phyloP scores from a whole-genome alignment of 2,113 vertebrate genomes.

The Takifugu bimaculatus region DNA sequence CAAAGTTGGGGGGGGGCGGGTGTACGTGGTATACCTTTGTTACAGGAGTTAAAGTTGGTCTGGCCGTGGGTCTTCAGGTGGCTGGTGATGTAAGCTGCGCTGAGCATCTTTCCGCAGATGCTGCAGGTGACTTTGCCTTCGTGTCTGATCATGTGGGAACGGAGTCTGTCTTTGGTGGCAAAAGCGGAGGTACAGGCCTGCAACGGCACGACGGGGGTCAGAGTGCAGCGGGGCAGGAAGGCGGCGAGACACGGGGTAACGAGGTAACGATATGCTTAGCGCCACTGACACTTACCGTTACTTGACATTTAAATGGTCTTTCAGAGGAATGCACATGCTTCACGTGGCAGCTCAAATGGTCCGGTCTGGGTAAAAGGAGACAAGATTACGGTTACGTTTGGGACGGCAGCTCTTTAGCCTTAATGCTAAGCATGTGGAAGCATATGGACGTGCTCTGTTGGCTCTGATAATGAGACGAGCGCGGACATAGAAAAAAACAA shows the following conservation, averaged over 20 bases:
- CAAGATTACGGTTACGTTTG: neutral
- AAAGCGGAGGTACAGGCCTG: slow-evolving; percentile 99
- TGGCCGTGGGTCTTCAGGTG: slow-evolving; percentile 98
- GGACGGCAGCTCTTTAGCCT: neutral
- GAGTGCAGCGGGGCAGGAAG: slow-evolving; percentile 19
- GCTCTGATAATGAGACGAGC: slow-evolving; percentile 51
- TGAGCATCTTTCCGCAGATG: slow-evolving; percentile 99
- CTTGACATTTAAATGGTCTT: slow-evolving; percentile 99
- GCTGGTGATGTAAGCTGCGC: slow-evolving; percentile 98
- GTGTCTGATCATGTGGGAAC: slow-evolving; percentile 98
- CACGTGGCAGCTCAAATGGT: slow-evolving; percentile 99
- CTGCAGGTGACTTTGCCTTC: slow-evolving; percentile 99
- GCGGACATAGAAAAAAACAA: slow-evolving; percentile 15
- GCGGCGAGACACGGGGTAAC: neutral
- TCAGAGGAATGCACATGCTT: slow-evolving; percentile 99
- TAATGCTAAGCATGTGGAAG: slow-evolving; percentile 4
- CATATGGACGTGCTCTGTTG: slow-evolving; percentile 38
- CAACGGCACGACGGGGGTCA: neutral
- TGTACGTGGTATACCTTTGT: slow-evolving; percentile 83
- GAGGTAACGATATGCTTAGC: no score
- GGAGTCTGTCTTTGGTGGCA: slow-evolving; percentile 99
- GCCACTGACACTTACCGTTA: slow-evolving; percentile 78
- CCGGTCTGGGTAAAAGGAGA: slow-evolving; percentile 81
- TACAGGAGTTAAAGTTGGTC: slow-evolving; percentile 92
- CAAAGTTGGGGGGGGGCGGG: neutral